Percentiles rank a stretch among this genome's conserved stretches.
These are phyloP conservation scores for Drosophila neoperkinsi DNA, from an alignment of 2,888 invertebrate genomes.

Conservation along the genomic window DNA sequence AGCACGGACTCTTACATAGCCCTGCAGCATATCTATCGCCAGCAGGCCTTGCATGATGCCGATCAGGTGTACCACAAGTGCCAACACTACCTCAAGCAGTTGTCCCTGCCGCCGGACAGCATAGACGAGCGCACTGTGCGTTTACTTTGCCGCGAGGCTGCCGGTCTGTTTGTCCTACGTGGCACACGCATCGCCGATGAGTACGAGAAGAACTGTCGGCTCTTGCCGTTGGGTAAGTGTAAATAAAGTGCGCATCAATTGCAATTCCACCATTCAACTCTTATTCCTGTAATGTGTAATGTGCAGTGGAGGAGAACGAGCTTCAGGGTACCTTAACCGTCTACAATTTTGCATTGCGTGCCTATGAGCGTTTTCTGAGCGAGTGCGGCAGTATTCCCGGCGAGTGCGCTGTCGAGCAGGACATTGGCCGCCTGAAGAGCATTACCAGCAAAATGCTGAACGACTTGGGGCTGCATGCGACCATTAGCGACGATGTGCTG, in stretches of 20 bases:
- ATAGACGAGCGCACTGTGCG: slow-evolving; percentile 93
- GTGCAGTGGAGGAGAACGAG: slow-evolving; percentile 89
- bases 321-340: slow-evolving; percentile 94
- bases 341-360: slow-evolving; percentile 95
- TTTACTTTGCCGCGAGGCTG: slow-evolving; percentile 94
- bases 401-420: slow-evolving; percentile 94
- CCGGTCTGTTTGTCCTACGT: slow-evolving; percentile 91
- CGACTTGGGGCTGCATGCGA: slow-evolving; percentile 93
- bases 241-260: background rate
- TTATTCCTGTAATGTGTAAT: background rate
- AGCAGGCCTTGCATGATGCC: slow-evolving; percentile 93
- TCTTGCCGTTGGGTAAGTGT: slow-evolving; percentile 86
- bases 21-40: slow-evolving; percentile 94
- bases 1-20: slow-evolving; percentile 96
- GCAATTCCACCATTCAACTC: background rate
- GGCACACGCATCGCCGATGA: slow-evolving; percentile 93
- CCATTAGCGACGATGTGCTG: slow-evolving; percentile 95
- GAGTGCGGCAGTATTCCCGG: slow-evolving; percentile 97
- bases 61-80: slow-evolving; percentile 93
- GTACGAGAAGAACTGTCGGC: slow-evolving; percentile 89
- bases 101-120: slow-evolving; percentile 90
- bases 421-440: slow-evolving; percentile 94
- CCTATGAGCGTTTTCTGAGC: slow-evolving; percentile 94
- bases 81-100: slow-evolving; percentile 91
- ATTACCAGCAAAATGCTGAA: slow-evolving; percentile 90